phyloP scores from a whole-genome alignment of 2,113 vertebrate species.

The Meriones unguiculatus region DNA sequence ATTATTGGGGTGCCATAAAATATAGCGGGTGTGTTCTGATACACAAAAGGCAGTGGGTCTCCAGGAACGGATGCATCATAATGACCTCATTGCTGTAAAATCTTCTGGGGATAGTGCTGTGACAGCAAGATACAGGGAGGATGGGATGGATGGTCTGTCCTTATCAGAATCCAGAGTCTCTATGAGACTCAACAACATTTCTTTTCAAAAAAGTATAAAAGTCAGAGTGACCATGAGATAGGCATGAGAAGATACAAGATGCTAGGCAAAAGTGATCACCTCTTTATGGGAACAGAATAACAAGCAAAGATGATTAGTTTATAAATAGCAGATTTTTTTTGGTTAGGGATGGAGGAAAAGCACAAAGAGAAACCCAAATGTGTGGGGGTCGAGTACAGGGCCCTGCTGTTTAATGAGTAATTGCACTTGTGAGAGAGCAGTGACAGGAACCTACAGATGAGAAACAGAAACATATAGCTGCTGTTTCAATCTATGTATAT shows the following conservation, averaged over 20 bases:
- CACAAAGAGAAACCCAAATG: background rate
- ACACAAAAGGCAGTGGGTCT: background rate
- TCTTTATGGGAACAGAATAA: slow-evolving; percentile 32
- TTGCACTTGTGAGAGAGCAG: background rate
- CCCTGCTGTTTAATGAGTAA: background rate
- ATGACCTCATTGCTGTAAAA: background rate
- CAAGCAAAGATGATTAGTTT: background rate
- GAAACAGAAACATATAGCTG: slow-evolving; percentile 5
- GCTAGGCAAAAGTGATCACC: background rate
- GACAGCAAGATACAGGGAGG: background rate
- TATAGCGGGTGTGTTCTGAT: background rate
- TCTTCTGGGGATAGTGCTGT: rapidly evolving
- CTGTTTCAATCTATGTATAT: background rate
- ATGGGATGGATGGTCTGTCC: rapidly evolving
- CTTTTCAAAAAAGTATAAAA: background rate
- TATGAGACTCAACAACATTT: background rate
- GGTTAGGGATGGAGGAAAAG: background rate
- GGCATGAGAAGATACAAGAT: background rate
- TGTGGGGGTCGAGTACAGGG: background rate
- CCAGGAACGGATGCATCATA: background rate
- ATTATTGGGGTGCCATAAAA: background rate
- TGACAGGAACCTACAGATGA: background rate
- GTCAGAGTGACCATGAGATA: background rate
- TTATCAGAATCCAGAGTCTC: background rate
- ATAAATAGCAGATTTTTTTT: background rate